Evolutionary conservation across 2,113 vertebrate species (phyloP), one percentile per base, ranked within the genome.

Genomic region (Baryphthengus martii): DNA sequence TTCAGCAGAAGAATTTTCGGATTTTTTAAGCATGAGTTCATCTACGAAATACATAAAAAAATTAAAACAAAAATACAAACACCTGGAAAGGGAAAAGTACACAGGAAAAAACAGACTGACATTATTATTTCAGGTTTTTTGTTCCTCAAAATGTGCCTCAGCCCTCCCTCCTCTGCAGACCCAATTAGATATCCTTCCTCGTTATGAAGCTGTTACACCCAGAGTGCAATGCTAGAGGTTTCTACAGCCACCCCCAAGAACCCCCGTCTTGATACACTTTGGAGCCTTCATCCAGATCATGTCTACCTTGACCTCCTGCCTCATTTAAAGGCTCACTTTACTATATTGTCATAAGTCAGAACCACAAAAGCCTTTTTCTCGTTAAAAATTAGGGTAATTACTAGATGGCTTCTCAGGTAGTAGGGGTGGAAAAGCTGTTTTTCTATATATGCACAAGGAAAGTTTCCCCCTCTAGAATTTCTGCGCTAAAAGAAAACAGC

Each of bases 1-100:
- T 99, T 99, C 95, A 99, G 97, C 65, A 99, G 98, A 97, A 99
- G 98, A 88, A 99, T 99, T 97, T 99, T 99, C 55, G 99, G 99
- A 95, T 98, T 99, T 98, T 99, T 99, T 97, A 99, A 98, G 95
- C 98, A 99, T 16, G 98, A 97, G 95, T 99, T 99, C 99, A 99
- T 99, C 99, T 99, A 94, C 35, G 71, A 97, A 79, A 93, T 78
- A 84, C 61, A 81, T 5, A 68, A 50, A 52, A 82, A 50, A 85
- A 35, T 95, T 61, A 89, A 67, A 96, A 70, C 26, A 74, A 75
- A 84, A 90, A 63, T 23, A 63, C 16, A 83, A 82, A 83, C 17
- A 93, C 2, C 7, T 35, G 6, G 26, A 61, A 44, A 25, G 31
- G 4, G 61, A 63, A 35, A 63, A 37, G 24, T 17, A 84, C 14